Conservation (phyloP, 1,140 invertebrate species). For the Drosophila repletoides region DNA sequence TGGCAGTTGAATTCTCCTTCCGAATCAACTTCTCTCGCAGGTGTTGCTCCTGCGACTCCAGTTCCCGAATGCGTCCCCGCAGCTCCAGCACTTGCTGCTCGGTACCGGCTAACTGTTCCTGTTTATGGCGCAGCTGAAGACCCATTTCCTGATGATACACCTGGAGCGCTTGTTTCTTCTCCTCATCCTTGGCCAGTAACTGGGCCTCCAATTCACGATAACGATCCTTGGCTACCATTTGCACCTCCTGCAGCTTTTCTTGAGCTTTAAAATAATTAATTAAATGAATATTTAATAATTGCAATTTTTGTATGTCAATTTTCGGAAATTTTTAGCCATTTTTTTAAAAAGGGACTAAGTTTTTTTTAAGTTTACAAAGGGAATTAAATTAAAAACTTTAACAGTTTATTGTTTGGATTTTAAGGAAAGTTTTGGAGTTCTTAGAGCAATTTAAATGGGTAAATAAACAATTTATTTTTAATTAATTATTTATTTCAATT, state of each 20-base stretch:
- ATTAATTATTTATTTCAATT: too few species aligned
- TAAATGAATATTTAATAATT: too few species aligned
- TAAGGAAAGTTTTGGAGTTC: too few species aligned
- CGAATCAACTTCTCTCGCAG: constrained; percentile 62
- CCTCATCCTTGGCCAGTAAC: constrained; percentile 56
- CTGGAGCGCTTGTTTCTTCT: constrained; percentile 57
- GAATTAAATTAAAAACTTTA: too few species aligned
- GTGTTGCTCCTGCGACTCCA: constrained; percentile 63
- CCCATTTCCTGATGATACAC: constrained; percentile 57
- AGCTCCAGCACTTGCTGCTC: constrained; percentile 71
- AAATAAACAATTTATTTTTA: too few species aligned
- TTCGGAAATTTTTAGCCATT: too few species aligned
- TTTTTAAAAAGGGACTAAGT: too few species aligned
- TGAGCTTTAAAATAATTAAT: constrained; percentile 55
- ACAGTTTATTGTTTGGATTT: too few species aligned
- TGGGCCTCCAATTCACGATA: constrained; percentile 61
- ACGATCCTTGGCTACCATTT: constrained; percentile 65
- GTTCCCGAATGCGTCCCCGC: constrained; percentile 55
- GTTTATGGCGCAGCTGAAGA: constrained; percentile 57
- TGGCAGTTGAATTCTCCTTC: constrained; percentile 53
- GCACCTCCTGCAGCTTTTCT: constrained; percentile 61
- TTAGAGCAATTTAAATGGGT: too few species aligned
- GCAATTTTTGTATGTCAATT: too few species aligned
- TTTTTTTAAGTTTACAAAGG: too few species aligned
- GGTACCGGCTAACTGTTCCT: constrained; percentile 45